A percentile compares a stretch with the other conserved stretches of the same genome.
These are phyloP conservation scores for Chrosomus eos DNA, from an alignment of 2,797 vertebrate genomes.

Conservation along the genomic window DNA sequence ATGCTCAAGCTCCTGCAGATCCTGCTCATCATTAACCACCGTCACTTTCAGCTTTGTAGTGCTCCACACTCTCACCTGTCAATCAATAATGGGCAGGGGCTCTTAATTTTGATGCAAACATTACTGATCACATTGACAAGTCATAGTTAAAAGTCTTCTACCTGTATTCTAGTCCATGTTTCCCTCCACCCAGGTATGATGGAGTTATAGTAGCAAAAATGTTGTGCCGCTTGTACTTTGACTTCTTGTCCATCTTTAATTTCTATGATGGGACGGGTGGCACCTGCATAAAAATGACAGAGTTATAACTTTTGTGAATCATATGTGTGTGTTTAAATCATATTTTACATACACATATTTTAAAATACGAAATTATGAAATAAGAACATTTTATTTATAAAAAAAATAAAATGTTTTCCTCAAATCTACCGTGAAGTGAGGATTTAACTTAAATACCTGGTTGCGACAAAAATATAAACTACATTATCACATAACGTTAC, in stretches of 20 bases:
- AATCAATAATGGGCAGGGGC: conserved; percentile 6
- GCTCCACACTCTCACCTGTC: conserved; percentile 88
- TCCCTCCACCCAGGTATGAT: conserved; percentile 85
- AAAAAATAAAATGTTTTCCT: not conserved
- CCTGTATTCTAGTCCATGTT: conserved; percentile 90
- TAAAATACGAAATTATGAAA: not conserved
- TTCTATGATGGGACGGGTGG: conserved; percentile 56
- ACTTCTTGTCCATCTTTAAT: conserved; percentile 70
- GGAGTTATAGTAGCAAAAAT: conserved; percentile 87
- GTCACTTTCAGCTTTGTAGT: conserved; percentile 83
- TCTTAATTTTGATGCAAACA: not conserved
- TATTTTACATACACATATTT: not conserved
- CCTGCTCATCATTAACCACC: conserved; percentile 86
- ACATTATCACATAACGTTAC: not conserved
- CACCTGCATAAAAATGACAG: conserved; percentile 21
- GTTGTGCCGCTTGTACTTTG: conserved; percentile 46
- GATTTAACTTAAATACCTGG: not conserved
- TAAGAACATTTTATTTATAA: not conserved
- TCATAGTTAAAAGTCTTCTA: conserved; percentile 57
- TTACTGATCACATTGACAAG: not conserved
- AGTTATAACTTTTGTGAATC: not conserved
- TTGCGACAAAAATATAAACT: not conserved
- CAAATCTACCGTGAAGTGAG: not conserved
- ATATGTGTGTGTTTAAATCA: not conserved
- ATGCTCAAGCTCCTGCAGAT: conserved; percentile 84